Percentiles rank a stretch among this genome's conserved stretches.
phyloP scores from a whole-genome alignment of 2,113 vertebrate species.

The Echinops telfairi region DNA sequence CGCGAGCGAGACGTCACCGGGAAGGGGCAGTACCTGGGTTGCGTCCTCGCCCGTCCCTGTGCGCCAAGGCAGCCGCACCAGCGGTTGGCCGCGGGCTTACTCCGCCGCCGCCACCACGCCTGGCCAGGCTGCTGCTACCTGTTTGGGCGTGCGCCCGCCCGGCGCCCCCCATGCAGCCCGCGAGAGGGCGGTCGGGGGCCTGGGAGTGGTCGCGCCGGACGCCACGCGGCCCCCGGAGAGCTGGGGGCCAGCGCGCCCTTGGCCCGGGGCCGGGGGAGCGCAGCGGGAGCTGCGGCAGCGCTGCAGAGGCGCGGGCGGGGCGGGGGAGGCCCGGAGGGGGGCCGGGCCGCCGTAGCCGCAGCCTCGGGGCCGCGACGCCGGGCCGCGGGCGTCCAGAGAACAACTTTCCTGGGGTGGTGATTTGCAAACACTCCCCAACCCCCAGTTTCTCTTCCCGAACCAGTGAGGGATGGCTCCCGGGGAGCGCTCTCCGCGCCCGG shows the following conservation, averaged over 20 bases:
- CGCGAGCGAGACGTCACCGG: slow-evolving; percentile 72
- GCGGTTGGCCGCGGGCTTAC: slow-evolving; percentile 64
- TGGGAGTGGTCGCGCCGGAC: neutral
- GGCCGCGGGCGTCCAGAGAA: neutral
- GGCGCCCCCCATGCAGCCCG: neutral
- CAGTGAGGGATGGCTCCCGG: neutral
- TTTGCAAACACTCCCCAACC: neutral
- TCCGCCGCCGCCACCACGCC: slow-evolving; percentile 59
- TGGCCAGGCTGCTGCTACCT: slow-evolving; percentile 50
- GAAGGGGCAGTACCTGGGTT: slow-evolving; percentile 77
- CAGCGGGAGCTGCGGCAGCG: neutral
- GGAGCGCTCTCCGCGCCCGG: neutral
- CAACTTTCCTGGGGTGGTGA: slow-evolving; percentile 54
- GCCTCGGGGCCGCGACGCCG: neutral
- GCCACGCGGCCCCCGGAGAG: too few species aligned
- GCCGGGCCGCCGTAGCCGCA: neutral
- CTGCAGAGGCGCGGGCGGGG: slow-evolving; percentile 34
- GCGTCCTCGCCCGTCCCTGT: slow-evolving; percentile 27
- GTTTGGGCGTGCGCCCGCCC: neutral
- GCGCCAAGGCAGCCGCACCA: slow-evolving; percentile 66
- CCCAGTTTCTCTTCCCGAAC: neutral
- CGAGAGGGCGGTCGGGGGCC: slow-evolving; percentile 63
- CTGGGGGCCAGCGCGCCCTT: neutral
- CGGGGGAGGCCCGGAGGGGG: neutral
- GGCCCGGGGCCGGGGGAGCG: neutral